Percentiles rank a stretch among this genome's conserved stretches.
phyloP scores from a whole-genome alignment of 1,140 invertebrate genomes.

The Melipona quadrifasciata region DNA sequence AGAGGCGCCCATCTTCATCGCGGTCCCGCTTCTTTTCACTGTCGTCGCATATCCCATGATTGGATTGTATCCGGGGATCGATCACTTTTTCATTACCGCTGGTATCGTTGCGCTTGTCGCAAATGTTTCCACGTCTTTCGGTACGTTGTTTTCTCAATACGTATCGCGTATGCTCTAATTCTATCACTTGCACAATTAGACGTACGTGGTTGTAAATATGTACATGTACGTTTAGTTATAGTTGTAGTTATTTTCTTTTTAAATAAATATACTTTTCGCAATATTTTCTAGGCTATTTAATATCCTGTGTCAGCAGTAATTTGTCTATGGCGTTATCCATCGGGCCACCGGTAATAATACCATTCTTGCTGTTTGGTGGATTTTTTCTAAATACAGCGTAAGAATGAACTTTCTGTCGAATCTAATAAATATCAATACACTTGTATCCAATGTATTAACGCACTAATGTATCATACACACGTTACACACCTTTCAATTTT shows the following conservation, averaged over 20 bases:
- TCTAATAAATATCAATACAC: not conserved
- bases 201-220: too few species aligned
- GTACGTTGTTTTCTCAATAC: conserved; percentile 80
- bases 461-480: too few species aligned
- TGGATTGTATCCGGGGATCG: conserved; percentile 88
- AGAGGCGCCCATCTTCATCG: conserved; percentile 91
- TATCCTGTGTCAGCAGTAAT: conserved; percentile 91
- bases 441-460: too few species aligned
- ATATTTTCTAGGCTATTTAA: conserved; percentile 89
- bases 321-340: conserved; percentile 93
- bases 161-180: not conserved
- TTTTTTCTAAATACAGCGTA: conserved; percentile 96
- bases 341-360: conserved; percentile 94
- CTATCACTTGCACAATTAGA: not conserved
- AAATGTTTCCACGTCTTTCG: conserved; percentile 95
- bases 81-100: conserved; percentile 89
- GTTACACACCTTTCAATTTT: not conserved
- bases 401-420: not conserved
- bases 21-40: conserved; percentile 92
- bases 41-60: conserved; percentile 94
- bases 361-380: conserved; percentile 96
- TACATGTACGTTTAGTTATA: not conserved
- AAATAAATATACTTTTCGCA: not conserved
- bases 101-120: conserved; percentile 91
- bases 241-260: not conserved